Evolutionary conservation across 2,888 invertebrate species (phyloP), one percentile per base, ranked within the genome.

Genomic region (Hypomecis punctinalis): DNA sequence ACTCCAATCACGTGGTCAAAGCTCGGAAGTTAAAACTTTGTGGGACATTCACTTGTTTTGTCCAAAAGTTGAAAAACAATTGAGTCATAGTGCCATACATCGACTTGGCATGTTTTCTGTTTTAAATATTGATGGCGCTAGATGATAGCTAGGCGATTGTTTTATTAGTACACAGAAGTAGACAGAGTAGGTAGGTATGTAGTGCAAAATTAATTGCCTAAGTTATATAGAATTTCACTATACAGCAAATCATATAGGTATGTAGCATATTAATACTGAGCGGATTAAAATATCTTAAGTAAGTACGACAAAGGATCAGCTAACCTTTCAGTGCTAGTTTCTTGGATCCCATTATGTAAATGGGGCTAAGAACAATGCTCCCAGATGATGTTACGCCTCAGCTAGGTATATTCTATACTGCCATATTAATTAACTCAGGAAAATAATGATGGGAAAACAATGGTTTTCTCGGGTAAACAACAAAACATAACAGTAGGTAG

Each of bases 371-470:
- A 39, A 56, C 56, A 56, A 56, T 23, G 47, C 46, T 47, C 43
- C 42, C 54, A n/a, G 46, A 39, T 46, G 37, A 23, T 46, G 39
- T 56, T 56, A 47, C 56, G 56, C 23, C 23, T 37, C 23, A 9
- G 47, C 23, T 39, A n/a, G n/a, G n/a, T n/a, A 58, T 58, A 58
- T 49, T 49, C 43, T 58, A 58, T 43, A 49, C 42, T 49, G 42
- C 36, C 35, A 49, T 33, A 56, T 52, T 62, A 62, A 55, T 55
- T 36, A 49, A 48, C 48, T 48, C 49, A 35, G 33, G 46, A 23
- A 48, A 63, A 54, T 63, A 63, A 48, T 54, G 53, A 53, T 63
- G 51, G 23, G 36, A 52, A 63, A 63, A 63, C 66, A 63, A 63
- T 49, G 39, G 13, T 9, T 52, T 55, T 40, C 23, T 9, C 45